Conservation (phyloP, 2,797 vertebrate genomes). For the Cuculus canorus region DNA sequence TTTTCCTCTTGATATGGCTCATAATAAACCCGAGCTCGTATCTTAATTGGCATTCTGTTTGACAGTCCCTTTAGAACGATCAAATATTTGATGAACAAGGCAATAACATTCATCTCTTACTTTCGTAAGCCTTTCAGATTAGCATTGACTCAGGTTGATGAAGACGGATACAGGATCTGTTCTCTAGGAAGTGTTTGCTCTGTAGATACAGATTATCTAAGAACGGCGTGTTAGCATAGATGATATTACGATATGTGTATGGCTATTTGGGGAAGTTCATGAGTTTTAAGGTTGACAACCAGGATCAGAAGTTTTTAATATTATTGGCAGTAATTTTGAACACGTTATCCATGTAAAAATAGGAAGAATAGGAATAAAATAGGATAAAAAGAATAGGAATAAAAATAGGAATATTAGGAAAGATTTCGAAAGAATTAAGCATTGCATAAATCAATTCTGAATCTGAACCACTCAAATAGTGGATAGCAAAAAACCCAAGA, state of each 20-base stretch:
- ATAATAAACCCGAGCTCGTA: neutral
- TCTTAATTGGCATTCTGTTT: conserved; percentile 52
- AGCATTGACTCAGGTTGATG: conserved; percentile 48
- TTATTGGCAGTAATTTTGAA: neutral
- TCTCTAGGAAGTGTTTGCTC: conserved; percentile 10
- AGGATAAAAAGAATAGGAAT: neutral
- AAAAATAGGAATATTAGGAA: neutral
- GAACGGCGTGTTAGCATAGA: neutral
- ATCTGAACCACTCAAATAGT: neutral
- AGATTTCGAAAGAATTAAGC: neutral
- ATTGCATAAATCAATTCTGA: neutral
- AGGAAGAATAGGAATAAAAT: neutral
- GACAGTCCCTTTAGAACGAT: conserved; percentile 26
- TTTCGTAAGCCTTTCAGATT: conserved; percentile 28
- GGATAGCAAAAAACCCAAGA: neutral
- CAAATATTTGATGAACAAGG: conserved; percentile 63
- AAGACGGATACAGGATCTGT: conserved; percentile 51
- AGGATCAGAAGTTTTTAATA: neutral
- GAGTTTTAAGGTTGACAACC: neutral
- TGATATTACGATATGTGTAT: neutral
- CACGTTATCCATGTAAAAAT: neutral
- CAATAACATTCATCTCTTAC: conserved; percentile 46
- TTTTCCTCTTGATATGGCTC: neutral
- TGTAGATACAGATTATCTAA: neutral
- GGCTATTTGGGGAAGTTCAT: neutral